Conservation (phyloP, 2,797 vertebrate genomes). For the Pteropus rufus region DNA sequence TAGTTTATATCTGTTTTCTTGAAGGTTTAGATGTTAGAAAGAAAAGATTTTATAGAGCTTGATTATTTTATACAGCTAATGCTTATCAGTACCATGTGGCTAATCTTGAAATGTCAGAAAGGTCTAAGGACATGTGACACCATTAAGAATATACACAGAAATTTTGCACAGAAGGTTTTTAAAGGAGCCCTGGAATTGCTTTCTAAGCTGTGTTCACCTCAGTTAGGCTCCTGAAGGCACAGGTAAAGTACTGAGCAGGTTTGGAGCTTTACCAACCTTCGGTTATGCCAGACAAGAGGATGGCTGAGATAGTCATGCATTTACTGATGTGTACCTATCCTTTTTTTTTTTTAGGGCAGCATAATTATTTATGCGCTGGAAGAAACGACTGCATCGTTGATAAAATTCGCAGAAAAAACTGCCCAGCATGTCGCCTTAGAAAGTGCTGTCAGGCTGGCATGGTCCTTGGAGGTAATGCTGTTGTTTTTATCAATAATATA, state of each 20-base stretch:
- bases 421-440: constrained; percentile 95
- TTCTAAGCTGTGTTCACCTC: neutral
- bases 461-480: constrained; percentile 95
- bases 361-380: constrained; percentile 98
- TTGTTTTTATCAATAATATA: neutral
- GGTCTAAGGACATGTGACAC: neutral
- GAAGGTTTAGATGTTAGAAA: neutral
- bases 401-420: constrained; percentile 99
- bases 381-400: constrained; percentile 99
- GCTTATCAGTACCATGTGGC: neutral
- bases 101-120: neutral
- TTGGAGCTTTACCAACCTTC: neutral
- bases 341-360: constrained; percentile 88
- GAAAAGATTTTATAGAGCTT: neutral
- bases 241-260: neutral
- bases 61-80: neutral
- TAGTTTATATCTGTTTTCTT: neutral
- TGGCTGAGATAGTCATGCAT: neutral
- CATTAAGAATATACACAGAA: neutral
- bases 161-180: neutral
- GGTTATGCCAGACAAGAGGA: neutral
- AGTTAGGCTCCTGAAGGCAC: neutral
- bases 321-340: neutral
- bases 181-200: neutral
- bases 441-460: constrained; percentile 99